Evolutionary conservation across 2,888 invertebrate species (phyloP), one percentile per base, ranked within the genome.

Genomic region (Nipponacmea schrenckii): DNA sequence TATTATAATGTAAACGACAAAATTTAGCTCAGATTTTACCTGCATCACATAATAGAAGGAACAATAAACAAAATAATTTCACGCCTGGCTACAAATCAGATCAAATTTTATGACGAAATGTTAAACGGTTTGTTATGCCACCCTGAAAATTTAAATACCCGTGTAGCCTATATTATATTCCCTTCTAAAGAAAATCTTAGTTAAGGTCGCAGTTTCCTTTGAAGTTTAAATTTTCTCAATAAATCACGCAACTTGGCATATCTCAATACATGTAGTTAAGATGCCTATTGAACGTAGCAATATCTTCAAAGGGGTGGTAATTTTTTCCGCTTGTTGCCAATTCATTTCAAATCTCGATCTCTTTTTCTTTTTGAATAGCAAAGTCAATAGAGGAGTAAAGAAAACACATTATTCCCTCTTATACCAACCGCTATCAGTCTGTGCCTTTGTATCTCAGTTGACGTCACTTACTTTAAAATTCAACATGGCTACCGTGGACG

Each of bases 301-400:
- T 20, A 56, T 20, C 56, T 56, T 56, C 56, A 56, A 56, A 56
- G 56, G 56, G 56, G 56, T 56, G 56, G 24, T 56, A 56, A 56
- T 56, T 56, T 39, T 56, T 56, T 56, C 56, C 56, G 56, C 56
- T 56, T 20, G 56, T 56, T 56, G 56, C 56, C 56, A 24, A 56
- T 56, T 56, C 56, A 56, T 56, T 56, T 56, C 56, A 56, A 24
- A 56, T 24, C 56, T 24, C 56, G 56, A 24, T 56, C 56, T 14
- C 56, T 24, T 56, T 56, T 56, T 56, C 56, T 20, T 56, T 56
- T 20, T 56, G 56, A 56, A 56, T 56, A 56, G 56, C 56, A 20
- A 56, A 56, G 56, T 56, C 56, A 56, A 56, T 24, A 56, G 24
- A 56, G 20, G 20, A 56, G 56, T 56, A 56, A 24, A 56, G 56